Evolutionary conservation across 2,888 invertebrate genomes (phyloP), one percentile per base, ranked within the genome.

Genomic region (Leptopilina drosophilae): DNA sequence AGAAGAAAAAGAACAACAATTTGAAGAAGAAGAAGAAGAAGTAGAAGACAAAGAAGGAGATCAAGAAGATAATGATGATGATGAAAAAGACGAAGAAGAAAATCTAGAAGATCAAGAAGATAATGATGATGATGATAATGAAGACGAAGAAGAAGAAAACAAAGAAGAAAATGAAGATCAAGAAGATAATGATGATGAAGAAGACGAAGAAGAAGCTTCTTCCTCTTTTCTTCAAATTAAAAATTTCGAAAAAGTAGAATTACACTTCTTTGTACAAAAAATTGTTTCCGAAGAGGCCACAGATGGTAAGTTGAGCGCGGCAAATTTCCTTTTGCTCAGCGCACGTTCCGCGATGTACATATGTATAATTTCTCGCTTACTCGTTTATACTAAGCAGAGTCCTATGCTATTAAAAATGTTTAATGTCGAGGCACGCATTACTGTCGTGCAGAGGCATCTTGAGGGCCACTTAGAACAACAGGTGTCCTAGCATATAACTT

Each of bases 381-480:
- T 73, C 69, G 69, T 56, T 53, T 53, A 14, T 7, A n/a, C 33
- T 59, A 8, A 15, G 53, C 53, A 53, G 69, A 67, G 67, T 49
- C 67, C 67, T 26, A 49, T 26, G 7, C n/a, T 56, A 56, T 73
- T 73, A 59, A 73, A 73, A 56, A 73, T 40, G 9, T 53, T 73
- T n/a, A 73, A 73, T 73, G 69, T 53, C 26, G 9, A 33, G 11
- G n/a, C 56, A 73, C 56, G 73, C 26, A 73, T 73, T 62, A n/a
- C 56, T 56, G 73, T n/a, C 73, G 56, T 73, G 73, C 73, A 56
- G 5, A 5, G 11, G 73, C 73, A 73, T 73, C 73, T 59, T 56
- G 73, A 73, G 40, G 40, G n/a, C 33, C 56, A 73, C 56, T 73
- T 56, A 15, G 11, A 73, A 73, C 73, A 33, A 73, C 73, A 73